phyloP scores from a whole-genome alignment of 2,797 vertebrate genomes.

The Periparus ater region DNA sequence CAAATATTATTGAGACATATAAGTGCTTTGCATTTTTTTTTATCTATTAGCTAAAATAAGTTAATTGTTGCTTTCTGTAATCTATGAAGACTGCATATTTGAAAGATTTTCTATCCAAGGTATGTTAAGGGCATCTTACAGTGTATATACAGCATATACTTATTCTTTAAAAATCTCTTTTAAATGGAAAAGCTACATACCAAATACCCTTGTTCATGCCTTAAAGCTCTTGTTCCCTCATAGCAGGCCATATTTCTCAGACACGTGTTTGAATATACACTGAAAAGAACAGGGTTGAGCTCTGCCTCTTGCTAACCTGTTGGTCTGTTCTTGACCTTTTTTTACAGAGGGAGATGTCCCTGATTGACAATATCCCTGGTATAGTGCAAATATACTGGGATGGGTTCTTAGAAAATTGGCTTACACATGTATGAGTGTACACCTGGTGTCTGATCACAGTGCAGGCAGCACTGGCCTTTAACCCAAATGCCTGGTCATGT shows the following conservation, averaged over 20 bases:
- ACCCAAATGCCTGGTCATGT: background rate
- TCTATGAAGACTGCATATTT: background rate
- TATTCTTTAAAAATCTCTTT: background rate
- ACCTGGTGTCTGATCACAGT: background rate
- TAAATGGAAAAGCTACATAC: background rate
- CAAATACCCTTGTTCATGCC: background rate
- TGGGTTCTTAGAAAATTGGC: background rate
- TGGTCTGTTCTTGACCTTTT: background rate
- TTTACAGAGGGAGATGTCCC: background rate
- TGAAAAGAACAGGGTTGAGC: background rate
- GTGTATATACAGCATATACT: background rate
- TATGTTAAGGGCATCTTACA: background rate
- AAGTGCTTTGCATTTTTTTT: background rate
- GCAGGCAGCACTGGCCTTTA: background rate
- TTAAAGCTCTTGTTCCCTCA: background rate
- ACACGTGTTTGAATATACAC: background rate
- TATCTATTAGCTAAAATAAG: background rate
- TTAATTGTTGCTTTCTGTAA: background rate
- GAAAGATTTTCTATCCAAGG: background rate
- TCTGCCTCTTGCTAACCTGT: background rate
- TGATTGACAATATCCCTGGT: background rate
- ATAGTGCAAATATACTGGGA: background rate
- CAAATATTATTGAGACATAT: background rate
- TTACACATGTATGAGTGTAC: fast-evolving
- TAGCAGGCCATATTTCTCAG: background rate